Evolutionary conservation across 1,140 invertebrate species (phyloP).

Genomic region (Drosophila mayri): DNA sequence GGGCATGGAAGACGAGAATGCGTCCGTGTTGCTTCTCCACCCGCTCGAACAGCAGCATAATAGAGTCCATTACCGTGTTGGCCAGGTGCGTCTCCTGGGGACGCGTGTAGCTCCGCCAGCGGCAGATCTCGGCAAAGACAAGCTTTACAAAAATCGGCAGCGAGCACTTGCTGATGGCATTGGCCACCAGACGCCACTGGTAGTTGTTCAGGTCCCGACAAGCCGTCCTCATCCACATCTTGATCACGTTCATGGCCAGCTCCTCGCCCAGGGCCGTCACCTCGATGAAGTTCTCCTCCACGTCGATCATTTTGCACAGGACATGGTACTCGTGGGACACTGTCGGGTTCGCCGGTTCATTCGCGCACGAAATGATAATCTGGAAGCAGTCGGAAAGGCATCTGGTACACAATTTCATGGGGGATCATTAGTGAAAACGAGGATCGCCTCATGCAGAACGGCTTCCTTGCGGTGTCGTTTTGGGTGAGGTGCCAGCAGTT

Average conservation of each 20-base stretch:
- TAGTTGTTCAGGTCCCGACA: constrained; percentile 95
- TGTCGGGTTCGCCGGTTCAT: constrained; percentile 93
- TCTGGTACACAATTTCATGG: constrained; percentile 37
- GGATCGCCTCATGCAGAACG: constrained; percentile 74
- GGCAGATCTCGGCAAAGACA: constrained; percentile 97
- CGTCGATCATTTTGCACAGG: constrained; percentile 95
- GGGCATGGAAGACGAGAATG: constrained; percentile 95
- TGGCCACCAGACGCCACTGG: constrained; percentile 97
- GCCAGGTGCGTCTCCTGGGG: constrained; percentile 96
- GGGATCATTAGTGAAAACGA: constrained; percentile 8
- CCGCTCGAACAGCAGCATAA: constrained; percentile 98
- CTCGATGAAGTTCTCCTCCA: constrained; percentile 96
- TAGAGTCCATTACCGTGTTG: constrained; percentile 98
- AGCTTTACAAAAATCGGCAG: constrained; percentile 99
- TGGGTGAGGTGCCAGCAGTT: constrained; percentile 30
- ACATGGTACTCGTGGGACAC: constrained; percentile 95
- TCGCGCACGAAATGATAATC: constrained; percentile 96
- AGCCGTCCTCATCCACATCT: constrained; percentile 97
- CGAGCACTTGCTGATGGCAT: constrained; percentile 96
- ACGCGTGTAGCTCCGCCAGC: constrained; percentile 98
- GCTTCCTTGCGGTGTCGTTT: constrained; percentile 56
- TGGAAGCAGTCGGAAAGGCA: constrained; percentile 84
- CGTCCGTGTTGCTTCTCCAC: constrained; percentile 98
- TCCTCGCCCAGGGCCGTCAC: constrained; percentile 96
- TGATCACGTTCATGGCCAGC: constrained; percentile 96